Base-by-base conservation (phyloP, 2,113 vertebrate species). In the Thinocorus orbignyianus region DNA sequence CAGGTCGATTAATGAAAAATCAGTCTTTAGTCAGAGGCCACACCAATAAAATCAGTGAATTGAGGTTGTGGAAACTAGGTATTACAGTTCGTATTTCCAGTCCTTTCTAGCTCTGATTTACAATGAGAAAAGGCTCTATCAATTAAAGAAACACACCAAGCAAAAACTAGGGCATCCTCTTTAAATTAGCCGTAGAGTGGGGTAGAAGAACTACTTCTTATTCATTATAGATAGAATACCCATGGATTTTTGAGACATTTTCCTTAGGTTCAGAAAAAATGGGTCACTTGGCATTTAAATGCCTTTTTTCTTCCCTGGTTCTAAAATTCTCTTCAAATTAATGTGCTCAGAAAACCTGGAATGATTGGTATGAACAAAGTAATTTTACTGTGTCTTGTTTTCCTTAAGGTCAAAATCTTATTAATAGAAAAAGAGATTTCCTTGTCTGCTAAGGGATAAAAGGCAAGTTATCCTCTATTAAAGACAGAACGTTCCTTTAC, bases 361-460 rank as follows among this genome's bases (percentile, higher is more conserved):
- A 93, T 93, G 93, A 94, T 89, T 90, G 92, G 90, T 90, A 94
- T 92, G 95, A 93, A 65, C 72, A 65, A 91, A 96, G 90, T 94
- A 93, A 90, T 96, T 95, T 95, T 93, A 92, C 90, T 61, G 23
- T 91, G 90, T 66, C 88, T 96, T 97, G 93, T 97, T 96, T 97
- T 96, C 93, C 96, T 96, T 95, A 95, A 96, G 88, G 96, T 97
- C 95, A 95, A 95, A 95, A 92, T 92, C 93, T 96, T 96, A 94
- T 92, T 96, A 92, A 96, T 92, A 96, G 96, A 78, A 88, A 90
- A 90, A 94, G 82, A 81, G 90, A 35, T 95, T 96, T 95, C 57
- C 82, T 92, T 94, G 86, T 89, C 69, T 93, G 52, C 69, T 92
- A 79, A 68, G 0, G 7, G 81, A 94, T 93, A 86, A 90, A 94